These are phyloP conservation scores for Coranthus polyacanthus DNA, from an alignment of 2,797 vertebrate species.

Conservation along the genomic window DNA sequence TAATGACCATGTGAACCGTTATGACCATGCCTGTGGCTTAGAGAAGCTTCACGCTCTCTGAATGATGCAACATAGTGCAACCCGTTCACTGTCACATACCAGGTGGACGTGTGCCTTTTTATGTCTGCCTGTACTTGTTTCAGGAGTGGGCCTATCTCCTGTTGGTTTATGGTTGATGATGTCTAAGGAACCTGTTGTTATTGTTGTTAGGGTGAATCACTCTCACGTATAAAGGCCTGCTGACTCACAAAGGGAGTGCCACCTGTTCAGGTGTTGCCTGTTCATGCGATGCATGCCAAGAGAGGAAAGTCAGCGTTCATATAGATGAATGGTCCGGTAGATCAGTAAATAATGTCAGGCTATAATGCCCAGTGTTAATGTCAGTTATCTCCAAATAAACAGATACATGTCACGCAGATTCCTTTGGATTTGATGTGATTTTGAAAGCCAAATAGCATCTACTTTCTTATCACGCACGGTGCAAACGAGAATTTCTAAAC, in stretches of 20 bases:
- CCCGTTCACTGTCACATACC: slow-evolving; percentile 15
- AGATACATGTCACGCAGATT: not conserved
- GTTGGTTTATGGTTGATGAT: slow-evolving; percentile 1
- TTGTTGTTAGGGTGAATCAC: slow-evolving; percentile 42
- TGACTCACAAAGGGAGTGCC: slow-evolving; percentile 70
- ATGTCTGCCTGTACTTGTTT: slow-evolving; percentile 13
- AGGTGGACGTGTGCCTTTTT: slow-evolving; percentile 40
- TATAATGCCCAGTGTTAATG: too few species aligned
- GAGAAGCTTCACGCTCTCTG: slow-evolving; percentile 30
- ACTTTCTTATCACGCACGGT: too few species aligned
- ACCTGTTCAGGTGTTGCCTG: slow-evolving; percentile 71
- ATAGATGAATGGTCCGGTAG: not conserved
- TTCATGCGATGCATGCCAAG: slow-evolving; percentile 62
- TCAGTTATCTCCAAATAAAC: slow-evolving; percentile 13
- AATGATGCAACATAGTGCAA: slow-evolving; percentile 76
- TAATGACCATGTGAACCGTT: slow-evolving; percentile 54
- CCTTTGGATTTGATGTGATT: not conserved
- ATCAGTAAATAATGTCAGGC: slow-evolving; percentile 7
- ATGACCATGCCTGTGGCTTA: slow-evolving; percentile 28
- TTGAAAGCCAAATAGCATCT: not conserved
- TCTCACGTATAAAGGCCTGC: slow-evolving; percentile 22
- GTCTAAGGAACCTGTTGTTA: not conserved
- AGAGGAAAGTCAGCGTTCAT: slow-evolving; percentile 39
- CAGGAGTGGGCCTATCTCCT: fast-evolving
- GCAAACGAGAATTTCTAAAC: not conserved